These are phyloP conservation scores for Podotricha telesiphe DNA, from an alignment of 2,888 invertebrate species.

Conservation along the genomic window DNA sequence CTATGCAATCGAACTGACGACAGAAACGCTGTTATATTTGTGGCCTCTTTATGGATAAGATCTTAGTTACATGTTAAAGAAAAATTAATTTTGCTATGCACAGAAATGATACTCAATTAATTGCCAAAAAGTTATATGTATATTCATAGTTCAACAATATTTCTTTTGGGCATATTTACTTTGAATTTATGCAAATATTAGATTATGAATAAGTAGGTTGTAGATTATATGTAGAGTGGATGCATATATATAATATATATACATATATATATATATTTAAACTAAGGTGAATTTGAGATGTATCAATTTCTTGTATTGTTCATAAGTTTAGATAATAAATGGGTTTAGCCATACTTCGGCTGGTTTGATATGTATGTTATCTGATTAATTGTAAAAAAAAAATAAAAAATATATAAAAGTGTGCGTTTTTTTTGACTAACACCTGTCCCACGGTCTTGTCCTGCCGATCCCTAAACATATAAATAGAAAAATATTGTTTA, in stretches of 20 bases:
- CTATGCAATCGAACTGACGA: constrained; percentile 83
- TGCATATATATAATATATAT: constrained; percentile 82
- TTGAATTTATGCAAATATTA: constrained; percentile 83
- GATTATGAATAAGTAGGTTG: constrained; percentile 83
- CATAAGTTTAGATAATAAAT: constrained; percentile 84
- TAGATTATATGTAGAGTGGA: constrained; percentile 83
- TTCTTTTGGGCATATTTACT: constrained; percentile 84
- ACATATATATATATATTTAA: constrained; percentile 82
- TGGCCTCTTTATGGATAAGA: constrained; percentile 84
- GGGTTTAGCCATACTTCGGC: constrained; percentile 84
- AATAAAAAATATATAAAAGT: constrained; percentile 68
- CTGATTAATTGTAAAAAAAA: constrained; percentile 83
- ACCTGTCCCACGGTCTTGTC: constrained; percentile 34
- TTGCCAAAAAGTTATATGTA: constrained; percentile 85
- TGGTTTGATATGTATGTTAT: constrained; percentile 84
- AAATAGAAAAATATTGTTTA: no score
- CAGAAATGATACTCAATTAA: constrained; percentile 85
- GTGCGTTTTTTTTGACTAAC: constrained; percentile 67
- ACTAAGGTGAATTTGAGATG: constrained; percentile 83
- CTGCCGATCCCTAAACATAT: no score
- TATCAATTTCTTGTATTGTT: constrained; percentile 84
- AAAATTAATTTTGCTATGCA: constrained; percentile 84
- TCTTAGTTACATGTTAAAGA: constrained; percentile 83
- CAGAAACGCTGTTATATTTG: constrained; percentile 84
- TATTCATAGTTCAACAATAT: constrained; percentile 84